phyloP scores from a whole-genome alignment of 2,888 invertebrate species.

The Neoascia interrupta region DNA sequence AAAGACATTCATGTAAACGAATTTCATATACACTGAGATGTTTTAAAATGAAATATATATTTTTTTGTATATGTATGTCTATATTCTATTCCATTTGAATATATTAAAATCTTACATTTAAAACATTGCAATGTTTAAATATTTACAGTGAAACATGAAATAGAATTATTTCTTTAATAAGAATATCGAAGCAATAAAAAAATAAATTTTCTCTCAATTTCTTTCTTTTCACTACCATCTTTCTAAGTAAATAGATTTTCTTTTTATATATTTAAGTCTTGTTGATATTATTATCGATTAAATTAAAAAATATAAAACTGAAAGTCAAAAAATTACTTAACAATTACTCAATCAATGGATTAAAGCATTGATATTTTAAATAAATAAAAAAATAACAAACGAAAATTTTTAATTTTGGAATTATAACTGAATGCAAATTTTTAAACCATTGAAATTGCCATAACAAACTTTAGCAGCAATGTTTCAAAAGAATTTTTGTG shows the following conservation, averaged over 20 bases:
- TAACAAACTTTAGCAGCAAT: no score
- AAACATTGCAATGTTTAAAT: slow-evolving; percentile 38
- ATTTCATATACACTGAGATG: slow-evolving; percentile 59
- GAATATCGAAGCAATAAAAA: slow-evolving; percentile 62
- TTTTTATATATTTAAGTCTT: no score
- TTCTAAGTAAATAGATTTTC: slow-evolving; percentile 12
- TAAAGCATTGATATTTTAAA: no score
- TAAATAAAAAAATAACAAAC: no score
- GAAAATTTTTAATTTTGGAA: no score
- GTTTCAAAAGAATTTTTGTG: no score
- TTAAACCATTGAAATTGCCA: no score
- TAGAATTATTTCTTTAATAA: slow-evolving; percentile 22
- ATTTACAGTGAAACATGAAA: slow-evolving; percentile 60
- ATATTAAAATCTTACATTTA: slow-evolving; percentile 28
- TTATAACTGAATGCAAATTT: no score
- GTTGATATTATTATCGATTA: neutral
- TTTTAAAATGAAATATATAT: slow-evolving; percentile 38
- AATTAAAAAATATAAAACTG: neutral
- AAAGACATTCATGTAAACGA: slow-evolving; percentile 50
- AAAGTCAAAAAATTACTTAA: no score
- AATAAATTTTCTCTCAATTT: slow-evolving; percentile 58
- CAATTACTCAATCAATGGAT: no score
- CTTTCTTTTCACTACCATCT: slow-evolving; percentile 10
- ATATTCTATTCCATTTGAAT: slow-evolving; percentile 3
- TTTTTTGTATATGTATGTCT: neutral